Evolutionary conservation across 2,888 invertebrate species (phyloP), one percentile per base, ranked within the genome.

Genomic region (Pollenia griseotomentosa): DNA sequence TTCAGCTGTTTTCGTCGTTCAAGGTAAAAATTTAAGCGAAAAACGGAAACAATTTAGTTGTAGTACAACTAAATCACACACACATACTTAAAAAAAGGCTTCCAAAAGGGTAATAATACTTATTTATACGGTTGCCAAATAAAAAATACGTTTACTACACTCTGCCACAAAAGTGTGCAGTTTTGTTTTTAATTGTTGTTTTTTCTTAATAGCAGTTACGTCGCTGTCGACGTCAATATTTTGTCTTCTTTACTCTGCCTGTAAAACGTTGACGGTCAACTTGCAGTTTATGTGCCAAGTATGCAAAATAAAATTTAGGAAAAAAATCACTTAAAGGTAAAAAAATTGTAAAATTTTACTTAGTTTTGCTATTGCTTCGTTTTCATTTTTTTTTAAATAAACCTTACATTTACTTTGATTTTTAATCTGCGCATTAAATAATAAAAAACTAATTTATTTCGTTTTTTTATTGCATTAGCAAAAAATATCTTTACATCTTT

Each of bases 221-320:
- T 16, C 61, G 82, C 63, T 16, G 86, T 65, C 79, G 70, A 75
- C 83, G 70, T 74, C 78, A 44, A 48, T 77, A 71, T 44, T 65
- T 74, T 63, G 33, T 79, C 71, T 61, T 65, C 42, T 55, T 61
- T 74, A 53, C 82, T 33, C 33, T 78, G 82, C 81, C 73, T 74
- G 82, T 70, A 65, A 73, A 65, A 73, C 77, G 82, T 74, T 68
- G 86, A 83, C 86, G 82, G 82, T 79, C 73, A 83, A 83, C 74
- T 79, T 86, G 86, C 86, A 86, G 79, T 86, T 81, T 86, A 86
- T 86, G 83, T 86, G 86, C 86, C 86, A 86, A 86, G 86, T 86
- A 78, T 86, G 85, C 86, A 86, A 86, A 85, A 85, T 44, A 23
- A 73, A 68, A 55, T 61, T 42, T 16, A 11, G 73, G 44, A 75